phyloP scores from a whole-genome alignment of 2,888 invertebrate species.

The Raillietiella orientalis region DNA sequence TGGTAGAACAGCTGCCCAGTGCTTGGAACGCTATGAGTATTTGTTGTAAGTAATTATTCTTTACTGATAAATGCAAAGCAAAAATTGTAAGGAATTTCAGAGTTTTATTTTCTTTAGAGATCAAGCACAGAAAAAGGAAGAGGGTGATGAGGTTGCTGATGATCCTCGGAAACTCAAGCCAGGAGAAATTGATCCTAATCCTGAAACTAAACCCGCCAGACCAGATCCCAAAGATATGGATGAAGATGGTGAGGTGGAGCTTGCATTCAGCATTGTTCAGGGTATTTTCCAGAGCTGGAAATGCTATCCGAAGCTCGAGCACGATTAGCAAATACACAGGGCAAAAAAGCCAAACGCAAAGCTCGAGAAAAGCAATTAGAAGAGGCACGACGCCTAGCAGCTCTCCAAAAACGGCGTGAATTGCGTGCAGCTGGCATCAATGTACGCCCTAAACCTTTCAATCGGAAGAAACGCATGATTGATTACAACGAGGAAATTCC shows the following conservation, averaged over 20 bases:
- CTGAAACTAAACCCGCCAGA: constrained; percentile 94
- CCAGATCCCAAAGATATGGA: constrained; percentile 99
- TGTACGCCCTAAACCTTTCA: constrained; percentile 9
- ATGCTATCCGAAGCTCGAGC: constrained; percentile 98
- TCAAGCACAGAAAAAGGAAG: constrained; percentile 85
- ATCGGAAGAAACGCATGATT: constrained; percentile 36
- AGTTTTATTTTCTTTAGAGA: constrained; percentile 24
- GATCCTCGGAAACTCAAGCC: constrained; percentile 92
- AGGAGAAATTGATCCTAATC: constrained; percentile 98
- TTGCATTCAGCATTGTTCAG: too few relatives aligned
- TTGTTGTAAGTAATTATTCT: constrained; percentile 32
- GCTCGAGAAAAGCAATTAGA: constrained; percentile 46
- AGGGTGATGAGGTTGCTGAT: constrained; percentile 62
- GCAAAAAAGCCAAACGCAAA: constrained; percentile 26
- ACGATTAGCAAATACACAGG: constrained; percentile 90
- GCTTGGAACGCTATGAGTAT: constrained; percentile 87
- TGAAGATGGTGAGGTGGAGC: constrained; percentile 75
- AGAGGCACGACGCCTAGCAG: constrained; percentile 80
- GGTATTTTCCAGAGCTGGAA: constrained; percentile 39
- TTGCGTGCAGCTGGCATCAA: constrained; percentile 81
- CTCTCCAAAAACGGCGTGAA: constrained; percentile 88
- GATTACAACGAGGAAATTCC: constrained; percentile 94
- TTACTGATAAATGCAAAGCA: too few relatives aligned
- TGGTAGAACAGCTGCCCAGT: constrained; percentile 93
- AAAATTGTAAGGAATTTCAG: not conserved